These are phyloP conservation scores for Chirona hameri DNA, from an alignment of 2,888 invertebrate genomes.

Conservation along the genomic window DNA sequence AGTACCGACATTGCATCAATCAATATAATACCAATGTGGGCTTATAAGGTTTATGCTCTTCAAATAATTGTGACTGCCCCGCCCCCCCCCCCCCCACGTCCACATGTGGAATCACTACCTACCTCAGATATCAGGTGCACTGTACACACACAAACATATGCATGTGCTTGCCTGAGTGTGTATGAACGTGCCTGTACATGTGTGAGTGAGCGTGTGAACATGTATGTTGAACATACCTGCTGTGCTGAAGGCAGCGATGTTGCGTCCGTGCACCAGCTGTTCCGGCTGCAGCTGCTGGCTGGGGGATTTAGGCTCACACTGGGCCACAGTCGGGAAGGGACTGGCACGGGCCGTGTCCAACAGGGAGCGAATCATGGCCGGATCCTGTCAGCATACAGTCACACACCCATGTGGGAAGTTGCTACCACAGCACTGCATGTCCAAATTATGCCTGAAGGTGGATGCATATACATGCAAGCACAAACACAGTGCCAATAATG, in stretches of 20 bases:
- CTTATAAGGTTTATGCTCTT: too few relatives aligned
- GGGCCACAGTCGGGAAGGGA: background rate
- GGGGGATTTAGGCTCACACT: background rate
- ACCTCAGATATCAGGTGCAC: background rate
- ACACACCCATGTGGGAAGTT: too few relatives aligned
- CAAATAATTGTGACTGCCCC: too few relatives aligned
- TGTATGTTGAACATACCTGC: background rate
- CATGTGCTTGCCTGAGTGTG: background rate
- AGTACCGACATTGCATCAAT: too few relatives aligned
- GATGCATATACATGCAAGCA: too few relatives aligned
- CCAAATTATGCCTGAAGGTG: too few relatives aligned
- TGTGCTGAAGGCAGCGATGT: constrained; percentile 11
- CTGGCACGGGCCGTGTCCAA: background rate
- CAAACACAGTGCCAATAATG: too few relatives aligned
- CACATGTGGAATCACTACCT: background rate
- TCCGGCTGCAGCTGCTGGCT: background rate
- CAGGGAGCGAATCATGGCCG: constrained; percentile 6
- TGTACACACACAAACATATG: background rate
- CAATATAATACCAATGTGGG: too few relatives aligned
- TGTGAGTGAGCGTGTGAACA: background rate
- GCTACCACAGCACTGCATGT: too few relatives aligned
- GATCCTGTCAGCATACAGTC: background rate
- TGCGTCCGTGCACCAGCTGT: background rate
- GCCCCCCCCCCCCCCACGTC: too few relatives aligned
- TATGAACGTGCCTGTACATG: background rate